These are phyloP conservation scores for Phenganax marumi DNA, from an alignment of 92 coral and sea anemone genomes.

Conservation along the genomic window DNA sequence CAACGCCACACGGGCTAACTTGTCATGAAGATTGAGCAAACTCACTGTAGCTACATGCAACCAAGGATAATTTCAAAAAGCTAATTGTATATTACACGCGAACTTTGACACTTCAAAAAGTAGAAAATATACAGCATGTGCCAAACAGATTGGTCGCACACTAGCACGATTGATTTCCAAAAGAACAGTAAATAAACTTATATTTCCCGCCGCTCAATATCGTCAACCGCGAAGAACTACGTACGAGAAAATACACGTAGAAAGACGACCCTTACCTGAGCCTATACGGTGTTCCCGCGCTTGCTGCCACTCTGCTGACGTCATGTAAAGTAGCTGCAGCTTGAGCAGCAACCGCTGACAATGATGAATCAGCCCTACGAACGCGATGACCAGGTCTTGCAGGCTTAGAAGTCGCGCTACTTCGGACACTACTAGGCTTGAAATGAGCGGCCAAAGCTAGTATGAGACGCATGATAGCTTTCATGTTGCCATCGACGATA, in stretches of 20 bases:
- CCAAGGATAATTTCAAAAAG: no score
- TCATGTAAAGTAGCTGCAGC: slow-evolving; percentile 98
- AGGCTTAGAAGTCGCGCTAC: slow-evolving; percentile 47
- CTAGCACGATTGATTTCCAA: no score
- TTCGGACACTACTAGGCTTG: slow-evolving; percentile 94
- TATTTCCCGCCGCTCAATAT: neutral
- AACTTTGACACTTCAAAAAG: no score
- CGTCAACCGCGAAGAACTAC: neutral
- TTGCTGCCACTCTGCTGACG: slow-evolving; percentile 96
- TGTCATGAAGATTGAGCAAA: no score
- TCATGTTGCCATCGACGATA: slow-evolving; percentile 84
- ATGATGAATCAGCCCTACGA: slow-evolving; percentile 82
- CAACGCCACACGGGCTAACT: no score
- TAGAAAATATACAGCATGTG: no score
- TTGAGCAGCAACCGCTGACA: slow-evolving; percentile 95
- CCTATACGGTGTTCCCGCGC: slow-evolving; percentile 83
- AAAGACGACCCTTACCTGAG: slow-evolving; percentile 56
- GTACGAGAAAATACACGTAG: neutral
- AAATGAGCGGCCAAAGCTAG: slow-evolving; percentile 96
- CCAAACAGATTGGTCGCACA: no score
- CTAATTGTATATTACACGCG: no score
- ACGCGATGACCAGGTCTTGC: slow-evolving; percentile 60
- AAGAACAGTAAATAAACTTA: no score
- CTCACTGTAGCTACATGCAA: no score
- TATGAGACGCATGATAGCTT: slow-evolving; percentile 90